phyloP scores from a whole-genome alignment of 35 echinoderm and acorn worm species.

The Amphiura filiformis region DNA sequence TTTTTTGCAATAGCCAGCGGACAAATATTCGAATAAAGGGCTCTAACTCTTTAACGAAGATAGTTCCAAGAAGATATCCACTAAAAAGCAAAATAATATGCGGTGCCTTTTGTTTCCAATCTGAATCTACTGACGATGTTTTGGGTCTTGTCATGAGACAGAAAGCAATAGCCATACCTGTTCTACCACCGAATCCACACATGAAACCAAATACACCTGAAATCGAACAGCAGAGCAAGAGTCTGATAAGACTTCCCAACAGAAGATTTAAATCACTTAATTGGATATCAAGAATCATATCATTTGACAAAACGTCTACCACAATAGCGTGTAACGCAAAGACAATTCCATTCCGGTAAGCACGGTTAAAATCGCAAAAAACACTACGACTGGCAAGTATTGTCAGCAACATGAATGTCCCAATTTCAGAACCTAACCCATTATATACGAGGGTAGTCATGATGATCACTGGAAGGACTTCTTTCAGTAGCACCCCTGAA shows the following conservation, averaged over 20 bases:
- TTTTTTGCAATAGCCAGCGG: not conserved
- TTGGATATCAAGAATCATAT: not conserved
- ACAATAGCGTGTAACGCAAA: not conserved
- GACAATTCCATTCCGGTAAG: not conserved
- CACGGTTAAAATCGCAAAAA: not conserved
- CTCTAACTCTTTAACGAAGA: not conserved
- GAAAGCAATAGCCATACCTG: conserved; percentile 11
- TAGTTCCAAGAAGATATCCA: not conserved
- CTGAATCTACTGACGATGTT: not conserved
- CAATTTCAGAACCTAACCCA: not conserved
- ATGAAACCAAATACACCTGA: not conserved
- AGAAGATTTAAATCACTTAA: not conserved
- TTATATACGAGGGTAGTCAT: not conserved
- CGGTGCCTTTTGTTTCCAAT: not conserved
- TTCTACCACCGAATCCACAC: not conserved
- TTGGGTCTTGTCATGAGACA: not conserved
- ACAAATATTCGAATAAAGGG: not conserved
- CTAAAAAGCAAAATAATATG: not conserved
- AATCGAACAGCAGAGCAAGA: too few relatives aligned
- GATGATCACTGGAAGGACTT: not conserved
- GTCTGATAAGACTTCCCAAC: not conserved
- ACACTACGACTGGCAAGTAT: not conserved
- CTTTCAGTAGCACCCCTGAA: not conserved
- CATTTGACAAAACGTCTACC: not conserved
- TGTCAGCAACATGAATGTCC: not conserved